Conservation (phyloP, 2,888 invertebrate species). For the Meta bourneti region DNA sequence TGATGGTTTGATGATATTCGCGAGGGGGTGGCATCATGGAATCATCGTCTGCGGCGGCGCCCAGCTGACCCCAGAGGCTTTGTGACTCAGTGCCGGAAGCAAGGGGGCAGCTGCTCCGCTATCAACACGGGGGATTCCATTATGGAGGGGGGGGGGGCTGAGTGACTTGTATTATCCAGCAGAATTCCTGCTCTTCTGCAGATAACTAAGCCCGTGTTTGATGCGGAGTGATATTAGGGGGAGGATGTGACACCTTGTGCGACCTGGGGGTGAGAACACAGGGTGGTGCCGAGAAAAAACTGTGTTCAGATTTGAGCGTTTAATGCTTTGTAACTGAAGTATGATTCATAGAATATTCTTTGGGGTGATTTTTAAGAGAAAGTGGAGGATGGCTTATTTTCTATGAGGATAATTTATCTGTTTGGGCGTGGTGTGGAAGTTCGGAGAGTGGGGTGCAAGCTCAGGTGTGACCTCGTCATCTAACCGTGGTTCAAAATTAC, state of each 20-base stretch:
- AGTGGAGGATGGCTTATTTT: no score
- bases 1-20: constrained; percentile 74
- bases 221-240: constrained; percentile 8
- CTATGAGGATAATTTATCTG: no score
- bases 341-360: no score
- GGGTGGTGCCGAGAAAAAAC: neutral
- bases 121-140: constrained; percentile 54
- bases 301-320: neutral
- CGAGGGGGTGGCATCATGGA: constrained; percentile 30
- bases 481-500: no score
- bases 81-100: constrained; percentile 60
- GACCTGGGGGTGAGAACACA: constrained; percentile 1
- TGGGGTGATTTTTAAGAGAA: no score
- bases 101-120: constrained; percentile 21
- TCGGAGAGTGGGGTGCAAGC: no score
- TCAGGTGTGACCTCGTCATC: no score
- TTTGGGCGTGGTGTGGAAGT: no score
- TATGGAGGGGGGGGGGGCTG: neutral
- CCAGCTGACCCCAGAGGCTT: constrained; percentile 62
- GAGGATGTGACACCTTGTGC: constrained; percentile 33
- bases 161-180: constrained; percentile 42
- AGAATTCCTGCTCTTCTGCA: constrained; percentile 36
- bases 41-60: constrained; percentile 36
- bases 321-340: no score
- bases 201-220: constrained; percentile 38